Conservation (phyloP, 2,797 vertebrate species). For the Sebastes matsubarae region DNA sequence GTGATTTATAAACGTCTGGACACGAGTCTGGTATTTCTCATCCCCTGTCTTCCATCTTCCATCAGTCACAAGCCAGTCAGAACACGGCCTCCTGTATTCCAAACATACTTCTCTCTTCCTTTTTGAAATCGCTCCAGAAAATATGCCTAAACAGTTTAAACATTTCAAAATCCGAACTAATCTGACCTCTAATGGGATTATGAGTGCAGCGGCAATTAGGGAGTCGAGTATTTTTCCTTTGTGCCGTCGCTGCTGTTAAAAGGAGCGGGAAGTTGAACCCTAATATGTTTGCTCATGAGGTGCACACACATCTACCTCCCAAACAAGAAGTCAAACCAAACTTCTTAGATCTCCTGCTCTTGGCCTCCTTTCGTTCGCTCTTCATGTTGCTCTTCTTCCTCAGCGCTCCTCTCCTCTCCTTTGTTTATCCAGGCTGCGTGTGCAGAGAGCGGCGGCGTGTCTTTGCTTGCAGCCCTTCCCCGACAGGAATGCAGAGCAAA, state of each 20-base stretch:
- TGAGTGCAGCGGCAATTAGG: background rate
- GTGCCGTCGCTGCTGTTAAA: constrained; percentile 21
- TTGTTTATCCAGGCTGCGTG: constrained; percentile 58
- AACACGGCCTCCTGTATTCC: constrained; percentile 20
- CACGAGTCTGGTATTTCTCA: constrained; percentile 68
- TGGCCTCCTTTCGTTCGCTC: constrained; percentile 14
- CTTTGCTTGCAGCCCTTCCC: constrained; percentile 73
- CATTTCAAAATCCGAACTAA: constrained; percentile 2
- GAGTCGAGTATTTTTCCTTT: background rate
- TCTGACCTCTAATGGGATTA: constrained; percentile 23
- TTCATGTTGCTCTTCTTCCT: constrained; percentile 6
- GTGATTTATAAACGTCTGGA: constrained; percentile 50
- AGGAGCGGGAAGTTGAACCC: background rate
- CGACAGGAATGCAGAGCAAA: constrained; percentile 70
- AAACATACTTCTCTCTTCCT: constrained; percentile 14
- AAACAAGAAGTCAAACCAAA: constrained; percentile 18
- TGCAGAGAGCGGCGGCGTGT: constrained; percentile 60
- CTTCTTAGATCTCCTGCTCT: background rate
- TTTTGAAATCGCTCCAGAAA: background rate
- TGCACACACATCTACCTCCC: background rate
- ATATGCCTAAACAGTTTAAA: constrained; percentile 5
- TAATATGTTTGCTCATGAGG: constrained; percentile 15
- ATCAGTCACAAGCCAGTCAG: constrained; percentile 32
- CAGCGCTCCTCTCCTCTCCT: constrained; percentile 1
- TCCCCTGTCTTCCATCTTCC: constrained; percentile 50